These are phyloP conservation scores for Mamestra configurata DNA, from an alignment of 1,140 invertebrate genomes.

Conservation along the genomic window DNA sequence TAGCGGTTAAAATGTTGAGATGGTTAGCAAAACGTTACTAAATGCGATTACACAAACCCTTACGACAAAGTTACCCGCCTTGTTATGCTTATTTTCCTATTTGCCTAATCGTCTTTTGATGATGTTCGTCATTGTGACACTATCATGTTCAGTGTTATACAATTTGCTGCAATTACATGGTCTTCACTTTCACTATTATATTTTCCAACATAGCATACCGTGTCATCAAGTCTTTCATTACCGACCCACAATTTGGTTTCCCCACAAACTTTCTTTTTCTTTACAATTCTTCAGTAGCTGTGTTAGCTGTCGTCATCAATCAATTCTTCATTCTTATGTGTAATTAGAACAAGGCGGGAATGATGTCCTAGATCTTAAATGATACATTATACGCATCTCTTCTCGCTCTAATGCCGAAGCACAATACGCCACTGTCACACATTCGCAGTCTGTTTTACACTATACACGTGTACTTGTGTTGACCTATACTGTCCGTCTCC, in stretches of 20 bases:
- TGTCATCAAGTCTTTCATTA: constrained; percentile 52
- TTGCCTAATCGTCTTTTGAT: constrained; percentile 81
- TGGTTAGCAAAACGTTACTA: constrained; percentile 71
- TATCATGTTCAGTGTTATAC: constrained; percentile 64
- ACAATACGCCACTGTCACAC: constrained; percentile 78
- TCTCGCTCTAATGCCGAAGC: constrained; percentile 80
- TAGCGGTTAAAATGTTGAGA: constrained; percentile 52
- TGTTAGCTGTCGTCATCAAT: constrained; percentile 52
- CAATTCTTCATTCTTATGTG: constrained; percentile 60
- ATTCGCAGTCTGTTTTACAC: constrained; percentile 50
- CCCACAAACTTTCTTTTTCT: constrained; percentile 29
- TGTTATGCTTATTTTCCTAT: constrained; percentile 71
- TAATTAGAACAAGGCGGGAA: constrained; percentile 75
- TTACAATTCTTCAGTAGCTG: constrained; percentile 21
- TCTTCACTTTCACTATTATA: constrained; percentile 75
- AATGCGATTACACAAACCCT: constrained; percentile 73
- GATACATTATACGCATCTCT: constrained; percentile 79
- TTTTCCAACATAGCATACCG: constrained; percentile 45
- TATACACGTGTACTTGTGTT: constrained; percentile 23
- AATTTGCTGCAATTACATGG: constrained; percentile 71
- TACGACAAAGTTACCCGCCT: constrained; percentile 65
- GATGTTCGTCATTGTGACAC: constrained; percentile 65
- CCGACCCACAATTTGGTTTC: constrained; percentile 12
- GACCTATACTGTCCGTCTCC: constrained; percentile 19
- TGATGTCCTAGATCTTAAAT: constrained; percentile 80